Percentiles rank a stretch among this genome's conserved stretches.
Conservation (phyloP, 1,140 invertebrate genomes). For the Pseudomyrmex sp. region DNA sequence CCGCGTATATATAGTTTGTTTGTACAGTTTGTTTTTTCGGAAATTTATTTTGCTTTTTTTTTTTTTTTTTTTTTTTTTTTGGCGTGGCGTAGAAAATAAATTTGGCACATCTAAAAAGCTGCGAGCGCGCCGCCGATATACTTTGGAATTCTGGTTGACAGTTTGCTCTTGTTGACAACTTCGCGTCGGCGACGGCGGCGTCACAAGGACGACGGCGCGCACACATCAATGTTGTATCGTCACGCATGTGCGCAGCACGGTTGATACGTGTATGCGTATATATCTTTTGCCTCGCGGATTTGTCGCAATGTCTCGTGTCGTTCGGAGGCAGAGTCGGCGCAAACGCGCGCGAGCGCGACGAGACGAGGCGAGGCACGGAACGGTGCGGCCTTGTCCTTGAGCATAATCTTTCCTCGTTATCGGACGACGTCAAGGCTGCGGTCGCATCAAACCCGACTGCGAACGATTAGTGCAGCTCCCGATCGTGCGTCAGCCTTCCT, state of each 20-base stretch:
- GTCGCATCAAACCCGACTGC: slow-evolving; percentile 67
- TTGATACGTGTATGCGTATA: slow-evolving; percentile 45
- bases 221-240: slow-evolving; percentile 48
- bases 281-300: slow-evolving; percentile 61
- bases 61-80: background rate
- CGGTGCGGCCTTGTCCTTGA: slow-evolving; percentile 82
- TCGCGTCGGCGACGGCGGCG: slow-evolving; percentile 19
- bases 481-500: slow-evolving; percentile 68
- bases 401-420: slow-evolving; percentile 83
- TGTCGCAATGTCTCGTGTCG: slow-evolving; percentile 64
- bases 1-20: background rate
- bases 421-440: slow-evolving; percentile 79
- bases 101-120: slow-evolving; percentile 34
- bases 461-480: slow-evolving; percentile 65
- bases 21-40: background rate
- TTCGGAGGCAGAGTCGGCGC: slow-evolving; percentile 37
- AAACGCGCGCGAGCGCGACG: slow-evolving; percentile 30
- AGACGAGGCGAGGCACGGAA: slow-evolving; percentile 16
- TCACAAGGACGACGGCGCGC: slow-evolving; percentile 60
- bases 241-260: slow-evolving; percentile 42
- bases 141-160: slow-evolving; percentile 49
- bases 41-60: too few relatives aligned
- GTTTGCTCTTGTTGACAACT: slow-evolving; percentile 64
- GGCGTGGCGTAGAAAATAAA: background rate
- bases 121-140: background rate